Evolutionary conservation across 2,797 vertebrate species (phyloP).

Genomic region (Esox masquinongy): DNA sequence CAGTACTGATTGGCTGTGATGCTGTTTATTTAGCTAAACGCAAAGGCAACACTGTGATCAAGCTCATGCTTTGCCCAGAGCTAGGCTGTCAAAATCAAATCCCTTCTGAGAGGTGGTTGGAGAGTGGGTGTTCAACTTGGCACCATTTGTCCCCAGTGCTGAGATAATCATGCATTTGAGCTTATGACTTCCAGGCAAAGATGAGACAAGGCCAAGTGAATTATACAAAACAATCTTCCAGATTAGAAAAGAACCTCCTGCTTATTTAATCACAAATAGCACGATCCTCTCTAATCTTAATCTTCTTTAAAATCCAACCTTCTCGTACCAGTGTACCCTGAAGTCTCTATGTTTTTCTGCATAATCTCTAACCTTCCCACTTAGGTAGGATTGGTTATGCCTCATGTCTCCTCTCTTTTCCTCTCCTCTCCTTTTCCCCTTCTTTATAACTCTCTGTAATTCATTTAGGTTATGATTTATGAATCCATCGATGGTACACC

Average conservation of each 20-base stretch:
- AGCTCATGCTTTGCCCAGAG: background rate
- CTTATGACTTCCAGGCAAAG: slow-evolving; percentile 29
- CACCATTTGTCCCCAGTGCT: slow-evolving; percentile 18
- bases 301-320: slow-evolving; percentile 5
- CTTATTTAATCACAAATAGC: slow-evolving; percentile 31
- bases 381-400: background rate
- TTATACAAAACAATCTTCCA: slow-evolving; percentile 28
- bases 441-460: background rate
- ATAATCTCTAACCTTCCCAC: background rate
- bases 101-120: slow-evolving; percentile 1
- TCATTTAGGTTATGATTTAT: background rate
- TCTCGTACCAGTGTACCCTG: background rate
- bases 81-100: slow-evolving; percentile 10
- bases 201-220: slow-evolving; percentile 18
- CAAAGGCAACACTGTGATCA: background rate
- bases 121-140: slow-evolving; percentile 28
- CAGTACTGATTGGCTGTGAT: background rate
- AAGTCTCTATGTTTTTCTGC: background rate
- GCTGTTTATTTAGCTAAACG: background rate
- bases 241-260: slow-evolving; percentile 31
- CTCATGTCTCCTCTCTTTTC: background rate
- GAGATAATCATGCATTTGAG: slow-evolving; percentile 38
- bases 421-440: background rate
- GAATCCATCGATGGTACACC: background rate
- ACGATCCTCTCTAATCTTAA: slow-evolving; percentile 19